phyloP scores from a whole-genome alignment of 2,888 invertebrate species.

The Fabriciana adippe region DNA sequence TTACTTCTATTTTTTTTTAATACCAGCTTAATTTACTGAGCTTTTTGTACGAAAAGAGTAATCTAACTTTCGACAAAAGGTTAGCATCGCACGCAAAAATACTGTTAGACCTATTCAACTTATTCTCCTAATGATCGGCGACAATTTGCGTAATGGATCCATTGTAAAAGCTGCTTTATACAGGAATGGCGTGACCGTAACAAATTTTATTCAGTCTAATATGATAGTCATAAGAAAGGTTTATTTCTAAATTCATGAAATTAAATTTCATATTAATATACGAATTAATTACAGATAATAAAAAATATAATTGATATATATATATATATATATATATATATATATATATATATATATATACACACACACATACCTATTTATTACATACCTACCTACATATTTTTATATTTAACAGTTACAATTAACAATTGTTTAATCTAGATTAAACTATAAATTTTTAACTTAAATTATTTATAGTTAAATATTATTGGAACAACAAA shows the following conservation, averaged over 20 bases:
- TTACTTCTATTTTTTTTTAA: not conserved
- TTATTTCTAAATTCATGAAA: not conserved
- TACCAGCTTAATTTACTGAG: conserved; percentile 5
- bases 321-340: too few relatives aligned
- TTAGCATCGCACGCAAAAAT: conserved; percentile 69
- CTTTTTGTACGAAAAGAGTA: conserved; percentile 42
- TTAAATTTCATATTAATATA: too few relatives aligned
- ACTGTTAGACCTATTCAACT: conserved; percentile 58
- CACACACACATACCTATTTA: too few relatives aligned
- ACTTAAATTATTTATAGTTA: too few relatives aligned
- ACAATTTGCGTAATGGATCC: conserved; percentile 79
- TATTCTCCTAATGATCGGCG: conserved; percentile 58
- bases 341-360: too few relatives aligned
- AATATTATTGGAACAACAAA: too few relatives aligned
- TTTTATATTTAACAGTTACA: too few relatives aligned
- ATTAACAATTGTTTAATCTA: too few relatives aligned
- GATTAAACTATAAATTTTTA: too few relatives aligned
- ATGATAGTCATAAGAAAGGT: not conserved
- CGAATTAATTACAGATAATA: too few relatives aligned
- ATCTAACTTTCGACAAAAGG: conserved; percentile 47
- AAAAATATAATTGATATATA: too few relatives aligned
- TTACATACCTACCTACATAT: too few relatives aligned
- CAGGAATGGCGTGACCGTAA: conserved; percentile 68
- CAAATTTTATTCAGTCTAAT: conserved; percentile 47
- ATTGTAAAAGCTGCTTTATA: conserved; percentile 71